phyloP scores from a whole-genome alignment of 2,888 invertebrate genomes.

The Tromatobia lineatoria region DNA sequence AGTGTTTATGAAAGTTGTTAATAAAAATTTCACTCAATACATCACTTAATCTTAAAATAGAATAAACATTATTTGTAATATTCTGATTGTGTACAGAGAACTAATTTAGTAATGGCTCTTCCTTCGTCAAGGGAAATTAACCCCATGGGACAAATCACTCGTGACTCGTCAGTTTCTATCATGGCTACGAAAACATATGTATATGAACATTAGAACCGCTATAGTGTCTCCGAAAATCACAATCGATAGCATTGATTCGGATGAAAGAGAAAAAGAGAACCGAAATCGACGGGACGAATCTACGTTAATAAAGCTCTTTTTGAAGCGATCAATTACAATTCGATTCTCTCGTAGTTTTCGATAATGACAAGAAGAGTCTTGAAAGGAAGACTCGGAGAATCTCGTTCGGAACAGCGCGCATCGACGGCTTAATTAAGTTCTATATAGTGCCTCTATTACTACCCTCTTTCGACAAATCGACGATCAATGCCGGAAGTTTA shows the following conservation, averaged over 20 bases:
- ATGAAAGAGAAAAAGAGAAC: background rate
- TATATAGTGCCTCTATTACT: constrained; percentile 24
- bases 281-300: constrained; percentile 3
- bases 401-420: constrained; percentile 8
- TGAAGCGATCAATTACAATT: constrained; percentile 46
- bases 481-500: constrained; percentile 44
- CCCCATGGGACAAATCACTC: too few species aligned
- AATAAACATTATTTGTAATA: too few species aligned
- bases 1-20: too few species aligned
- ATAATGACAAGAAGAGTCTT: constrained; percentile 48
- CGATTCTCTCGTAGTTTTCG: constrained; percentile 37
- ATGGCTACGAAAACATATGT: too few species aligned
- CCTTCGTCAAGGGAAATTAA: too few species aligned
- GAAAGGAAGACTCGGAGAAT: background rate
- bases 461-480: constrained; percentile 29
- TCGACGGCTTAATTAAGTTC: constrained; percentile 50
- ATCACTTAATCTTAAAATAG: too few species aligned
- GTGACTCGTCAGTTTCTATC: too few species aligned
- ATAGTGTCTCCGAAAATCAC: background rate
- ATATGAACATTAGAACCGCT: too few species aligned
- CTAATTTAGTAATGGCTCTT: too few species aligned
- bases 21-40: too few species aligned
- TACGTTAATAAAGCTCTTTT: background rate
- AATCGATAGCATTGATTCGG: background rate
- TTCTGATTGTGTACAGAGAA: too few species aligned